Base-by-base conservation (phyloP, 2,113 vertebrate genomes). In the Sinocyclocheilus rhinocerous region DNA sequence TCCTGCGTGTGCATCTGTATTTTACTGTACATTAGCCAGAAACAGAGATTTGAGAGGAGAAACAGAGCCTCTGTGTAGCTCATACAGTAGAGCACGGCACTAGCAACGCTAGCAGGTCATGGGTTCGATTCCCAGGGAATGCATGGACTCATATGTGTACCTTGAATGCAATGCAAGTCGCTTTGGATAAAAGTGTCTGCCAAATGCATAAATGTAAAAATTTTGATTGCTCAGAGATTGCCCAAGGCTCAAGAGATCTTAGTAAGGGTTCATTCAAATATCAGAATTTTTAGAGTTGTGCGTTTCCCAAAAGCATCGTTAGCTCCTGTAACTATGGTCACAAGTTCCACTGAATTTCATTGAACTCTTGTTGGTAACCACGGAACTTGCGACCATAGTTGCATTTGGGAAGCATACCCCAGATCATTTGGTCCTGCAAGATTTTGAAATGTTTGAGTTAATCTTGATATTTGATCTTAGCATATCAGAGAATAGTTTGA, bases 11-110 rank as follows among this genome's bases (percentile, higher is more conserved):
- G 33, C 29, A 57, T 20, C 13, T 22, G 36, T 57, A 4, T 59
- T 78, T 78, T 76, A 76, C 73, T 50, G 73, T 26, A 16, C n/a
- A 15, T 50, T 26, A 76, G 72, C 33, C 67, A 39, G 69, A 39
- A 72, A 22, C 33, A 20, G 69, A 39, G 67, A 36, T 10, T 72
- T 72, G 16, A 20, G 67, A 2, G 16, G 9, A 36, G 67, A 70
- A 18, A 36, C 65, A 8, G 65, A 69, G 65, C 15, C 15, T 16
- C 29, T 11, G 16, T 20, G 33, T 22, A 11, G 33, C 33, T 72
- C 69, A 72, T 22, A 4, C 67, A 8, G 65, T 29, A 33, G 6
- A 33, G 13, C 65, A 33, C 8, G 16, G 29, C 29, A 8, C 15
- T 33, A 3, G 15, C 20, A 75, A n/a, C 1, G 0, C 11, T 6